A percentile compares a stretch with the other conserved stretches of the same genome.
Evolutionary conservation across 2,888 invertebrate genomes (phyloP).

Genomic region (Globia sparganii): DNA sequence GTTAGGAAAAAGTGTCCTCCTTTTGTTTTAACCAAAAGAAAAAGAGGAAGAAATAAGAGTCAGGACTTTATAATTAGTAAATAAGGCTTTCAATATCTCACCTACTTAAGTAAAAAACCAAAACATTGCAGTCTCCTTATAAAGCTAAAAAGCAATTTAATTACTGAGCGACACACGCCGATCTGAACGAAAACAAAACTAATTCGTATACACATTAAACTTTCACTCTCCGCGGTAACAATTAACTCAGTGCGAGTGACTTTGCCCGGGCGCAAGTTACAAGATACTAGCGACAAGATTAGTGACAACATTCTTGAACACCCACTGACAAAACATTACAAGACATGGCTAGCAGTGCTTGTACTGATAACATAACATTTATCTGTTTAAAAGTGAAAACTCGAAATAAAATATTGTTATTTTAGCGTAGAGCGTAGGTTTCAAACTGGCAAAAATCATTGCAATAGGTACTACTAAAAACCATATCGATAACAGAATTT

Average conservation of each 20-base stretch:
- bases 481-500: not conserved
- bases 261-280: constrained; percentile 43
- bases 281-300: constrained; percentile 42
- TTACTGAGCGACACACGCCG: constrained; percentile 31
- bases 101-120: no score
- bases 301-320: constrained; percentile 3
- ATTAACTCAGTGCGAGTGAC: constrained; percentile 67
- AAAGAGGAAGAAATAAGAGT: not conserved
- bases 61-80: not conserved
- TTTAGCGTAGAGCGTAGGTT: not conserved
- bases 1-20: not conserved
- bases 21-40: not conserved
- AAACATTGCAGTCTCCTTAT: not conserved
- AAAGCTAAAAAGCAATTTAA: constrained; percentile 27
- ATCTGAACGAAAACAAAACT: constrained; percentile 70
- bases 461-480: not conserved
- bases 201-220: constrained; percentile 71
- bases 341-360: not conserved
- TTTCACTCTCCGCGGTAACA: constrained; percentile 75
- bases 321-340: not conserved
- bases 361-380: not conserved
- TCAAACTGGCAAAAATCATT: not conserved
- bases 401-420: not conserved
- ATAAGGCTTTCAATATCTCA: not conserved
- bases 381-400: not conserved